Percentiles rank a stretch among this genome's conserved stretches.
Conservation (phyloP, 2,888 invertebrate genomes). For the Hydropsyche betteni region DNA sequence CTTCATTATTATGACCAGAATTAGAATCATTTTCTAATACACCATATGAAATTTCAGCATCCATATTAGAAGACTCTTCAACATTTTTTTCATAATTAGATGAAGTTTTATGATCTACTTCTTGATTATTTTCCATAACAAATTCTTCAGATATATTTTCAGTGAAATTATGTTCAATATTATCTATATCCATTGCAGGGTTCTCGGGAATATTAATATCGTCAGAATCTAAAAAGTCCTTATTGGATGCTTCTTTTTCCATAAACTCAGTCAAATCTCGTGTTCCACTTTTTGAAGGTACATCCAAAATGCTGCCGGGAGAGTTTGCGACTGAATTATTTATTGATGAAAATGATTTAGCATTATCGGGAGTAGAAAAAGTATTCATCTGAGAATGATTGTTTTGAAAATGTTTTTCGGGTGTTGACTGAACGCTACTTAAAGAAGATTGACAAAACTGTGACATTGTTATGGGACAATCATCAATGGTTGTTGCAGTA, state of each 20-base stretch:
- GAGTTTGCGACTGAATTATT: conserved; percentile 41
- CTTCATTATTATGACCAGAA: conserved; percentile 60
- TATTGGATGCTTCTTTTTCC: conserved; percentile 25
- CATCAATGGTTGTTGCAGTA: conserved; percentile 67
- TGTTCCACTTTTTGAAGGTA: background rate
- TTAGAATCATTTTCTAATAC: conserved; percentile 58
- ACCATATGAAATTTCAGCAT: conserved; percentile 45
- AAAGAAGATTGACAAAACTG: conserved; percentile 53
- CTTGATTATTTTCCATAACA: conserved; percentile 26
- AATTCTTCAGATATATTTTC: conserved; percentile 25
- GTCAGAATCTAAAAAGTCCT: conserved; percentile 14
- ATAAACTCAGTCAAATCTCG: conserved; percentile 11
- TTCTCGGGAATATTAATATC: conserved; percentile 11
- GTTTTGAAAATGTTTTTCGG: conserved; percentile 57
- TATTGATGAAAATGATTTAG: conserved; percentile 54
- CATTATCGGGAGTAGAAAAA: conserved; percentile 62
- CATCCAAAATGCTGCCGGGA: conserved; percentile 36
- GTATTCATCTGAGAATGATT: conserved; percentile 41
- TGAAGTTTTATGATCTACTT: conserved; percentile 5
- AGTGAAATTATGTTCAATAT: conserved; percentile 5
- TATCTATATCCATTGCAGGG: conserved; percentile 26
- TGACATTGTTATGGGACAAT: conserved; percentile 54
- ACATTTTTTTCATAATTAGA: conserved; percentile 25
- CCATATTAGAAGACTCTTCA: conserved; percentile 29
- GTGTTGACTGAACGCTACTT: conserved; percentile 55